Conservation (phyloP, 2,797 vertebrate species). For the Dendrocincla fuliginosa region DNA sequence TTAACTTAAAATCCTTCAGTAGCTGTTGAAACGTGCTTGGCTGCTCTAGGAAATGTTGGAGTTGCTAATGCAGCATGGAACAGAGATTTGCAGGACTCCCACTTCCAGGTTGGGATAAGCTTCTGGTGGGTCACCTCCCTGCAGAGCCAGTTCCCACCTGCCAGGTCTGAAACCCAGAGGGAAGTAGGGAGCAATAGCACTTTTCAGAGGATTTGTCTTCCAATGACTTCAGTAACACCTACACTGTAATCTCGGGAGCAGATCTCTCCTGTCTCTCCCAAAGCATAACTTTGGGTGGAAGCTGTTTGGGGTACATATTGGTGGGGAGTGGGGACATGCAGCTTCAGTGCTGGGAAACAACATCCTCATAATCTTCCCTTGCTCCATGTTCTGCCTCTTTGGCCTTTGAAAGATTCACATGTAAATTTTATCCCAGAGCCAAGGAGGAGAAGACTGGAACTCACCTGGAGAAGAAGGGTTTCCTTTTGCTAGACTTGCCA, state of each 20-base stretch:
- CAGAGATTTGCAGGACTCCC: background rate
- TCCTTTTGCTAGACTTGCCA: background rate
- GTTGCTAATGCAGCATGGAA: background rate
- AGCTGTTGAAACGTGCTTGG: background rate
- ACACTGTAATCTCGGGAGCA: accelerated
- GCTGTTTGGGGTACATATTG: background rate
- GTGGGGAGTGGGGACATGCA: accelerated
- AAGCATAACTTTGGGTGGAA: accelerated
- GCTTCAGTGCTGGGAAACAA: background rate
- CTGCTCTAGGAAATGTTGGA: background rate
- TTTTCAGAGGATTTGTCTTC: background rate
- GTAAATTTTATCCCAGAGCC: background rate
- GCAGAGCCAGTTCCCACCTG: background rate
- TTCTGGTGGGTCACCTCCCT: background rate
- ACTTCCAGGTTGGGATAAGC: background rate
- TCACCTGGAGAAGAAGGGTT: background rate
- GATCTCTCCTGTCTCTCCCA: background rate
- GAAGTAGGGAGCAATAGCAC: background rate
- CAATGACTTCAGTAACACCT: background rate
- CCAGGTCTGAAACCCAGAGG: background rate
- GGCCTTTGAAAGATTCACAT: background rate
- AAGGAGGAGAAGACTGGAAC: background rate
- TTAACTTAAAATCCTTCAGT: background rate
- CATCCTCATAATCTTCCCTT: background rate
- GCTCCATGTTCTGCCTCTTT: accelerated